Evolutionary conservation across 2,797 vertebrate species (phyloP).

Genomic region (Prunella strophiata): DNA sequence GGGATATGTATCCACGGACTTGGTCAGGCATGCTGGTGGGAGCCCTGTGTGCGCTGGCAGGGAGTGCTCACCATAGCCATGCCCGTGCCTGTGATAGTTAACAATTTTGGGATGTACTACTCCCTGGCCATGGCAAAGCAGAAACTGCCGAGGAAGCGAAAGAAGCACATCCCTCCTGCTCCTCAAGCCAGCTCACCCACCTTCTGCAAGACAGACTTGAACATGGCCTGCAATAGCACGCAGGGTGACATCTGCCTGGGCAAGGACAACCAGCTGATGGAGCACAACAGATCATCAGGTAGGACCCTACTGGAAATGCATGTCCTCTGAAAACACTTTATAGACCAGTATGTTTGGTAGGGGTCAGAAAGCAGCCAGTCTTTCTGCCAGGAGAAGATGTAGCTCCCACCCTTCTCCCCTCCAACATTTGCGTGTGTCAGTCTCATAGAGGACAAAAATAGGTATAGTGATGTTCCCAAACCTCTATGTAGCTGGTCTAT

Average conservation of each 20-base stretch:
- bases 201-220: conserved; percentile 93
- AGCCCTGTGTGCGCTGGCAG: conserved; percentile 94
- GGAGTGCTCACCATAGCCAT: conserved; percentile 99
- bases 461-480: conserved; percentile 55
- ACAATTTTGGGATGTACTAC: conserved; percentile 99
- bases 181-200: conserved; percentile 89
- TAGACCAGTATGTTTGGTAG: conserved; percentile 70
- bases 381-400: conserved; percentile 69
- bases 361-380: conserved; percentile 54
- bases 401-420: conserved; percentile 58
- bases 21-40: conserved; percentile 99
- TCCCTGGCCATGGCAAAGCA: conserved; percentile 99
- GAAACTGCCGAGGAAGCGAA: conserved; percentile 95
- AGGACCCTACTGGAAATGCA: conserved; percentile 76
- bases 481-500: conserved; percentile 74
- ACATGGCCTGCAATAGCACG: conserved; percentile 92
- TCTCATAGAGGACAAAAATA: conserved; percentile 53
- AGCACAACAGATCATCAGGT: conserved; percentile 92
- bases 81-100: conserved; percentile 98
- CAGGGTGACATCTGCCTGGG: conserved; percentile 89
- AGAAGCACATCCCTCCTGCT: conserved; percentile 95
- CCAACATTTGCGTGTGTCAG: conserved; percentile 64
- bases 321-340: conserved; percentile 61
- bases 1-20: conserved; percentile 97
- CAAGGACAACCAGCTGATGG: conserved; percentile 87